Evolutionary conservation across 2,113 vertebrate genomes (phyloP).

Genomic region (Esox niger): DNA sequence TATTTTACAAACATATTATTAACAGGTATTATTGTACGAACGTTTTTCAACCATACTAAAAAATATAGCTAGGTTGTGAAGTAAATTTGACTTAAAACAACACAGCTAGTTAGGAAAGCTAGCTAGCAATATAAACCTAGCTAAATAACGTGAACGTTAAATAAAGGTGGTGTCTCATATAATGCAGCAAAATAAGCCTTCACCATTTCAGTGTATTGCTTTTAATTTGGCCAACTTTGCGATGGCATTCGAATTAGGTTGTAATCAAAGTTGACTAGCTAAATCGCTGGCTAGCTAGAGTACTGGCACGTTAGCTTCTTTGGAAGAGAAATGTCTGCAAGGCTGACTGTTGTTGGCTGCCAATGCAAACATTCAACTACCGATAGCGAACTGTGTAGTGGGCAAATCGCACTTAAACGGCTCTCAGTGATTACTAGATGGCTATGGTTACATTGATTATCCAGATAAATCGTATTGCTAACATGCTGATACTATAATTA

Average conservation of each 20-base stretch:
- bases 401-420: not conserved
- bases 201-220: not conserved
- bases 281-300: not conserved
- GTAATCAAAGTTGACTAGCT: not conserved
- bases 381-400: not conserved
- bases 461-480: not conserved
- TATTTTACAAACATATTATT: not conserved
- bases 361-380: not conserved
- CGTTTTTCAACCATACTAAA: not conserved
- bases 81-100: no score
- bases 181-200: not conserved
- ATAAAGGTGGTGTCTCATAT: not conserved
- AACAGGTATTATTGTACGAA: no score
- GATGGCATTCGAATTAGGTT: not conserved
- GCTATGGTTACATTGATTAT: not conserved
- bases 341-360: slow-evolving; percentile 8
- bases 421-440: not conserved
- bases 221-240: not conserved
- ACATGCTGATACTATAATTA: not conserved
- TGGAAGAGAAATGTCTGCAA: slow-evolving; percentile 59
- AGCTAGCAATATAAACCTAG: no score
- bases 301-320: slow-evolving; percentile 5
- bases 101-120: no score
- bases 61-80: not conserved
- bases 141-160: no score